Conservation (phyloP, 2,113 vertebrate genomes). For the Menura novaehollandiae region DNA sequence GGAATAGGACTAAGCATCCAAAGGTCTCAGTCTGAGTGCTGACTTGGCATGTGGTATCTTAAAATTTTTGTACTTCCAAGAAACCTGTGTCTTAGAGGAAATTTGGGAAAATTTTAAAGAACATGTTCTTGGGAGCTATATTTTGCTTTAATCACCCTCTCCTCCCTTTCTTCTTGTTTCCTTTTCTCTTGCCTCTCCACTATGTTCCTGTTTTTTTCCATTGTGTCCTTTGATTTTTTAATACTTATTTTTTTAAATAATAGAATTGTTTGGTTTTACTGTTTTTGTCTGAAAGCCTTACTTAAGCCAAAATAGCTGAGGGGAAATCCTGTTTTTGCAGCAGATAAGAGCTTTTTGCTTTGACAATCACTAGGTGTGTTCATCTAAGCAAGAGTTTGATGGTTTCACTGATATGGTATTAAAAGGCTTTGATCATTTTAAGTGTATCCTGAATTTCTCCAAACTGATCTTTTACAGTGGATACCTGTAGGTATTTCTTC, state of each 20-base stretch:
- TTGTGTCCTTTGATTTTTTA: neutral
- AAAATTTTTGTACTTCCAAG: neutral
- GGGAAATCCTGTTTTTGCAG: neutral
- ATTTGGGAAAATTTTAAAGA: neutral
- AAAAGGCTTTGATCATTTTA: neutral
- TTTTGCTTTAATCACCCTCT: neutral
- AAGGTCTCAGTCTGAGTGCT: neutral
- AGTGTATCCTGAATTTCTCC: neutral
- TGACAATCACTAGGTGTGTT: slow-evolving; percentile 18
- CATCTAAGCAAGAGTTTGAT: slow-evolving; percentile 30
- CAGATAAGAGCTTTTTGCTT: neutral
- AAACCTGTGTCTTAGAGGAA: neutral
- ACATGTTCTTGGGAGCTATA: neutral
- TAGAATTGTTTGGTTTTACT: neutral
- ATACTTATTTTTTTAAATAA: neutral
- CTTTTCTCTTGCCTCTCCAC: neutral
- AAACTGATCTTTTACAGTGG: slow-evolving; percentile 13
- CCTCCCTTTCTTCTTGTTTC: neutral
- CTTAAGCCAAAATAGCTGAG: neutral
- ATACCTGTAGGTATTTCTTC: neutral
- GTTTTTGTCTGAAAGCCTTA: neutral
- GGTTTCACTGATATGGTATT: neutral
- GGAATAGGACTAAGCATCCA: neutral
- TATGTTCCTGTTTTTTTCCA: neutral
- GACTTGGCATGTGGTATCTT: neutral